phyloP scores from a whole-genome alignment of 2,113 vertebrate species.

The Natator depressus region DNA sequence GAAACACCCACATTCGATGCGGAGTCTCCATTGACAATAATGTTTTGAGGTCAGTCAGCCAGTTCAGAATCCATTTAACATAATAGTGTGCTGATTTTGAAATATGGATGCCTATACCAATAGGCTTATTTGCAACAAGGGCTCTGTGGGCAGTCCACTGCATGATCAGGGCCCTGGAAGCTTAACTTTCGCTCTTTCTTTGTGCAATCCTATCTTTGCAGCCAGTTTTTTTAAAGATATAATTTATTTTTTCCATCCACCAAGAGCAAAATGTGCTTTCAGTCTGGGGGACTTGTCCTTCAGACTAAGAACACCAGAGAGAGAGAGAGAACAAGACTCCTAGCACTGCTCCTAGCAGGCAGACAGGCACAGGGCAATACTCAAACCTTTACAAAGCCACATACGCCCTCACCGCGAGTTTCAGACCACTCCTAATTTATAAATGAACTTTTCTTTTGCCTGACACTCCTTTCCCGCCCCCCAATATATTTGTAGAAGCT shows the following conservation, averaged over 20 bases:
- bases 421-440: background rate
- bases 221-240: conserved; percentile 12
- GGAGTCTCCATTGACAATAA: background rate
- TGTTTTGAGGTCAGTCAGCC: conserved; percentile 45
- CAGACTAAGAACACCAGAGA: conserved; percentile 44
- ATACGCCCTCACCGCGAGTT: fast-evolving
- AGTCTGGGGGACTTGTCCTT: conserved; percentile 67
- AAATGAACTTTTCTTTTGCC: background rate
- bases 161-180: background rate
- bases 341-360: background rate
- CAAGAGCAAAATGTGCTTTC: conserved; percentile 65
- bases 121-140: background rate
- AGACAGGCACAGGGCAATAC: background rate
- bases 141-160: fast-evolving
- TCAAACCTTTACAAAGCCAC: fast-evolving
- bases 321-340: background rate
- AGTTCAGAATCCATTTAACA: conserved; percentile 37
- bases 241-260: conserved; percentile 24
- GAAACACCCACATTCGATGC: background rate
- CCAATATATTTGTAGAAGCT: background rate
- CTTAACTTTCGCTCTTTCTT: background rate
- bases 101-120: background rate
- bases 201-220: background rate
- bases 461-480: background rate
- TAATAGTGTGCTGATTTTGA: background rate